phyloP scores from a whole-genome alignment of 2,113 vertebrate genomes.

The Gracilinanus agilis region DNA sequence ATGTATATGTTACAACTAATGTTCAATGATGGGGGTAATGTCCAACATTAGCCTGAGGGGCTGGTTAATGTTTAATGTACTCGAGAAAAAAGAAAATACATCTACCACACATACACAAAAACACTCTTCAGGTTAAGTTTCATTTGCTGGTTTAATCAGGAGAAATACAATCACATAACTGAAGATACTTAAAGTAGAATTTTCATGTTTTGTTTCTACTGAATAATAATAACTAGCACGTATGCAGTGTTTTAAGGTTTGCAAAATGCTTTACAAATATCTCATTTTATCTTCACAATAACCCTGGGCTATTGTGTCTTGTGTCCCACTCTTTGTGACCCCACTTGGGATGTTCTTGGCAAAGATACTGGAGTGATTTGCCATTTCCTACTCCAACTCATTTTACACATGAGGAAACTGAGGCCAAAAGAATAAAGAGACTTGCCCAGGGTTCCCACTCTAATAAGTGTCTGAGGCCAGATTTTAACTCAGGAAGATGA shows the following conservation, averaged over 20 bases:
- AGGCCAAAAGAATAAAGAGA: too few species aligned
- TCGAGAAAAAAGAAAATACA: slow-evolving; percentile 47
- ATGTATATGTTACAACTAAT: slow-evolving; percentile 53
- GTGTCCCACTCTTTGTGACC: too few species aligned
- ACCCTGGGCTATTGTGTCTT: not conserved
- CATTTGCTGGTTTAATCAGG: not conserved
- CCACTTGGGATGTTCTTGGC: too few species aligned
- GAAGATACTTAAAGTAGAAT: not conserved
- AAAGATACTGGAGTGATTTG: too few species aligned
- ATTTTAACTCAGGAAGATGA: too few species aligned
- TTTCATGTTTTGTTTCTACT: not conserved
- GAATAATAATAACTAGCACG: not conserved
- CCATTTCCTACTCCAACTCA: too few species aligned
- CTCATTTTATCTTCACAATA: not conserved
- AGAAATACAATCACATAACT: slow-evolving; percentile 30
- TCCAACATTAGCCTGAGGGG: slow-evolving; percentile 58
- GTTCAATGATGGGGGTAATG: slow-evolving; percentile 58
- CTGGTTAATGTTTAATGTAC: slow-evolving; percentile 52
- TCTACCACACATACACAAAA: slow-evolving; percentile 26
- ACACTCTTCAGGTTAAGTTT: slow-evolving; percentile 30
- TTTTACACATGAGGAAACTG: too few species aligned
- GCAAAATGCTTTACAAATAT: not conserved
- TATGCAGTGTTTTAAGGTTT: not conserved
- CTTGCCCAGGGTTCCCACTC: too few species aligned
- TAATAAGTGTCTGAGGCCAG: too few species aligned